Evolutionary conservation across 2,113 vertebrate genomes (phyloP).

Genomic region (Carlito syrichta): DNA sequence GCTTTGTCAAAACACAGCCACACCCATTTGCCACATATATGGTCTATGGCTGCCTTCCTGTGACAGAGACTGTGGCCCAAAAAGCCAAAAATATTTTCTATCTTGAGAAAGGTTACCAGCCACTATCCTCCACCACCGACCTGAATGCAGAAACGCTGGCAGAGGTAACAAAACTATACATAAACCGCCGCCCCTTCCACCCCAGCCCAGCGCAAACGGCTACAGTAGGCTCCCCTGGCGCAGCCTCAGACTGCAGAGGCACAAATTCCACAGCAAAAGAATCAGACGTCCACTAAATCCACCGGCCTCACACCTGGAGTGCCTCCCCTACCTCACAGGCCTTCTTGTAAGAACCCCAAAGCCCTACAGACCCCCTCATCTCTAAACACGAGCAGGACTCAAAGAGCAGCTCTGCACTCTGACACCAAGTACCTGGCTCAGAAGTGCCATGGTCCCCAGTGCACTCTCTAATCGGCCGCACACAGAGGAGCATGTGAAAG

Average conservation of each 20-base stretch:
- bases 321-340: background rate
- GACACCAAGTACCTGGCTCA: background rate
- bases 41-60: background rate
- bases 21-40: rapidly evolving
- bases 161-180: background rate
- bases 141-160: background rate
- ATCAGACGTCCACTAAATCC: background rate
- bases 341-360: background rate
- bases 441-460: background rate
- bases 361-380: too few species aligned
- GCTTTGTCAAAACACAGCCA: background rate
- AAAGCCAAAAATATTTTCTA: background rate
- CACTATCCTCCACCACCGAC: background rate
- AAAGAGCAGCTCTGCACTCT: background rate
- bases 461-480: background rate
- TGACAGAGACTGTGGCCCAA: background rate
- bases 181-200: too few species aligned
- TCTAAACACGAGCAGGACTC: background rate
- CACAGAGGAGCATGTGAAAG: too few species aligned
- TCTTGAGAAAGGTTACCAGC: background rate
- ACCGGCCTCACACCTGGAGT: too few species aligned
- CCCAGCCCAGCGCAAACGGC: too few species aligned
- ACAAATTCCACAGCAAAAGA: background rate
- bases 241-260: background rate
- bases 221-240: too few species aligned